Conservation (phyloP, 2,113 vertebrate species). For the Calypte anna region DNA sequence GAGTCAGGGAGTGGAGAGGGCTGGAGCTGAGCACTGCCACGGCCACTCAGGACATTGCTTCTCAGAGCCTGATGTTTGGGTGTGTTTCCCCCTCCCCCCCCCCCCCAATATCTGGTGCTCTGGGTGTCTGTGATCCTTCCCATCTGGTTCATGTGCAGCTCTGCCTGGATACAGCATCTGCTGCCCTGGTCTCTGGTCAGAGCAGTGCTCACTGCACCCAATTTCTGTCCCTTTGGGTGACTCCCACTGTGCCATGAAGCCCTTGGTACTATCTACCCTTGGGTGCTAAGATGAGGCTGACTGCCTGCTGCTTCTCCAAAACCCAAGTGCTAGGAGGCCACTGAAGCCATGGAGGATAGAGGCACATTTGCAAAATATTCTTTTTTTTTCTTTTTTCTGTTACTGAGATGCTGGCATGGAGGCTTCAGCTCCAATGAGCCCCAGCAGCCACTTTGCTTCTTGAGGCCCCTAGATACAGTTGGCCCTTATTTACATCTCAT, state of each 20-base stretch:
- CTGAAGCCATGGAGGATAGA: neutral
- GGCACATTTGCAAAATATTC: neutral
- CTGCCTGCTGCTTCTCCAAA: neutral
- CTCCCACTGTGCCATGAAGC: neutral
- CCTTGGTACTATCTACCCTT: neutral
- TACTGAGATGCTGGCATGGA: fast-evolving
- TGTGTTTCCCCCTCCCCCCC: no score
- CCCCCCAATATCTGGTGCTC: neutral
- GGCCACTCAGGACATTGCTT: neutral
- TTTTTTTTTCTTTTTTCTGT: neutral
- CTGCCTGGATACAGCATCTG: neutral
- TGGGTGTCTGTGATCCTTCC: neutral
- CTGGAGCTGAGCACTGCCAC: neutral
- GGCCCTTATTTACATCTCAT: neutral
- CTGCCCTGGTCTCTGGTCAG: neutral
- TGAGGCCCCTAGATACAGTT: neutral
- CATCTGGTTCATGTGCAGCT: neutral
- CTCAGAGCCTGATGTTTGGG: neutral
- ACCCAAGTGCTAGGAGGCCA: neutral
- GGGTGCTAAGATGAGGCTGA: neutral
- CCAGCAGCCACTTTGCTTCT: neutral
- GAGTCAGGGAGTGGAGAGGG: neutral
- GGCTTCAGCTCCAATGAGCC: neutral
- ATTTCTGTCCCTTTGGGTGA: neutral
- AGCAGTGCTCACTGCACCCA: neutral